Base-by-base conservation (phyloP, 1,140 invertebrate genomes). In the Ectropis grisescens region DNA sequence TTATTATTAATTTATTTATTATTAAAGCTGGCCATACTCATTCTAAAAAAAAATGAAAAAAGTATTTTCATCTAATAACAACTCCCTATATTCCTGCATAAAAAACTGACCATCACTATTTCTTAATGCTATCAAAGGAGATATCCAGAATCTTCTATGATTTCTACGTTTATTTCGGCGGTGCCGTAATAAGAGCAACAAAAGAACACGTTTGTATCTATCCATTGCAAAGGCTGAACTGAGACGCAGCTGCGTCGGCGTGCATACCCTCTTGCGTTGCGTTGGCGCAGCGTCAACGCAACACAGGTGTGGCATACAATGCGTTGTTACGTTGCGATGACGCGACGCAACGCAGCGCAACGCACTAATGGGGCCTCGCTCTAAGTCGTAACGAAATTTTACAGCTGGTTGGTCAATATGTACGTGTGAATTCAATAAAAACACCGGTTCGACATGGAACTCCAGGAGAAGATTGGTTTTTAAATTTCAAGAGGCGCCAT, bases 81-180 rank as follows among this genome's bases (percentile, higher is more conserved):
- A 43, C 41, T 36, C 33, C 11, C 25, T 26, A 42, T 47, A 47
- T 47, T 47, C 34, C 28, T 12, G 2, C 11, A 42, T 29, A 47
- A 38, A 33, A 19, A 19, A 19, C 8, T 45, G 45, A 38, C 41
- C 41, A 48, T 53, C 45, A 48, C 45, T 53, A 44, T 48, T 53
- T 39, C 50, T 53, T 41, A 53, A 41, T 45, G 50, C 41, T 30
- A 49, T 54, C 32, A 49, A 54, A 32, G 41, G 41, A 54, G 29
- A 45, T 37, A 54, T 48, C 45, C 37, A 45, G 46, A 37, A 49
- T 45, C 39, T 43, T 38, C 44, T 39, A 38, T 37, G 19, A 27
- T 40, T 54, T 54, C 36, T 45, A 49, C 39, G 42, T 54, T 36
- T 32, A 43, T 46, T 42, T 54, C 33, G 36, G 38, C 41, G 38